Percentiles rank a stretch among this genome's conserved stretches.
Evolutionary conservation across 2,797 vertebrate species (phyloP).

Genomic region (Gastrophryne carolinensis): DNA sequence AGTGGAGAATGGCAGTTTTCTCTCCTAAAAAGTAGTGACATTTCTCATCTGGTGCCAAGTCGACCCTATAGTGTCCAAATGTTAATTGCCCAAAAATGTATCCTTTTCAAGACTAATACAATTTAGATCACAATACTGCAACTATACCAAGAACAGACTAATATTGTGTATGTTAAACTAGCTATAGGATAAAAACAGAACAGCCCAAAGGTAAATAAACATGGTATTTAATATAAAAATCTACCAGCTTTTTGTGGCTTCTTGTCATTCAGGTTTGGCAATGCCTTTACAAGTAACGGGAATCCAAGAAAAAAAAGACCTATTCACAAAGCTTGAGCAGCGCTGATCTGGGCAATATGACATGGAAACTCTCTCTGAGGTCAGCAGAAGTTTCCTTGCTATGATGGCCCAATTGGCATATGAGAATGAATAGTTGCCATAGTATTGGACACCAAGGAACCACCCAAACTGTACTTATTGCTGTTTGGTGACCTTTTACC

Average conservation of each 20-base stretch:
- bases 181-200: constrained; percentile 32
- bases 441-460: constrained; percentile 8
- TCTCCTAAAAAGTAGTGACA: no score
- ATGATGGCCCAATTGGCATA: constrained; percentile 13
- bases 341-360: constrained; percentile 23
- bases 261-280: constrained; percentile 34
- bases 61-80: no score
- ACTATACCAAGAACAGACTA: not conserved
- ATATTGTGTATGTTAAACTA: not conserved
- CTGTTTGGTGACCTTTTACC: constrained; percentile 13
- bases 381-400: constrained; percentile 28
- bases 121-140: not conserved
- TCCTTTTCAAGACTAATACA: no score
- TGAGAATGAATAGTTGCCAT: constrained; percentile 28
- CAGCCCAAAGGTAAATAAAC: constrained; percentile 27
- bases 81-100: no score
- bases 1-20: no score
- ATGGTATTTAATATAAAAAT: constrained; percentile 35
- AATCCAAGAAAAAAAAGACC: constrained; percentile 16
- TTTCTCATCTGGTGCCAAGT: no score
- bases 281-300: constrained; percentile 9
- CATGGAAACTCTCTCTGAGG: constrained; percentile 37
- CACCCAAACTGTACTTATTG: constrained; percentile 22
- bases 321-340: constrained; percentile 23
- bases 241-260: constrained; percentile 9